These are phyloP conservation scores for Monochamus alternatus DNA, from an alignment of 2,888 invertebrate species.

Conservation along the genomic window DNA sequence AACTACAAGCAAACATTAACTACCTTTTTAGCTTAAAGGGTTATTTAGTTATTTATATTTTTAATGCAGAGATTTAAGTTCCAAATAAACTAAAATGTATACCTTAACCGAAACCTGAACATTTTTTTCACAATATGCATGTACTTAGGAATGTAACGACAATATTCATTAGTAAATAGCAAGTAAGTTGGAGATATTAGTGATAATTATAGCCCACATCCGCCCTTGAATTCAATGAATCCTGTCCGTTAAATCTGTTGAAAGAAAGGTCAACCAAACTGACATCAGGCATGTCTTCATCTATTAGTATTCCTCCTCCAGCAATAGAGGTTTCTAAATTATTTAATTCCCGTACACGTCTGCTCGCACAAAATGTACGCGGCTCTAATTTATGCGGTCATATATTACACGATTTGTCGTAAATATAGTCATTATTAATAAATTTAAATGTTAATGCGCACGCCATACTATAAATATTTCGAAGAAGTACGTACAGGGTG, in stretches of 20 bases:
- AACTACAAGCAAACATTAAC: no score
- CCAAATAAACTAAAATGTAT: no score
- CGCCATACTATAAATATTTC: not conserved
- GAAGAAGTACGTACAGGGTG: not conserved
- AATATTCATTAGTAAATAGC: not conserved
- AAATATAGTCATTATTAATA: not conserved
- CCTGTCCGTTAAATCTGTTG: conserved; percentile 44
- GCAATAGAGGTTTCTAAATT: conserved; percentile 16
- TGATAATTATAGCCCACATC: conserved; percentile 33
- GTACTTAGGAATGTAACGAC: not conserved
- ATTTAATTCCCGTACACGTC: conserved; percentile 4
- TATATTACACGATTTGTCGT: conserved; percentile 7
- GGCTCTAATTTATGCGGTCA: not conserved
- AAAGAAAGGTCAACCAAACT: conserved; percentile 46
- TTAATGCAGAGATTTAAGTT: no score
- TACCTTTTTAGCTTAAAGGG: no score
- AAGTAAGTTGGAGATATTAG: conserved; percentile 14
- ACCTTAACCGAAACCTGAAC: no score
- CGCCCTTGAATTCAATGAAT: conserved; percentile 34
- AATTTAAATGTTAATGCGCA: not conserved
- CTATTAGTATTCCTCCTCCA: conserved; percentile 20
- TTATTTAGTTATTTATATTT: no score
- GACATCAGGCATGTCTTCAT: conserved; percentile 29
- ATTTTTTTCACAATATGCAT: no score
- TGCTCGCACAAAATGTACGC: not conserved